These are phyloP conservation scores for Sardina pilchardus DNA, from an alignment of 2,113 vertebrate species.

Conservation along the genomic window DNA sequence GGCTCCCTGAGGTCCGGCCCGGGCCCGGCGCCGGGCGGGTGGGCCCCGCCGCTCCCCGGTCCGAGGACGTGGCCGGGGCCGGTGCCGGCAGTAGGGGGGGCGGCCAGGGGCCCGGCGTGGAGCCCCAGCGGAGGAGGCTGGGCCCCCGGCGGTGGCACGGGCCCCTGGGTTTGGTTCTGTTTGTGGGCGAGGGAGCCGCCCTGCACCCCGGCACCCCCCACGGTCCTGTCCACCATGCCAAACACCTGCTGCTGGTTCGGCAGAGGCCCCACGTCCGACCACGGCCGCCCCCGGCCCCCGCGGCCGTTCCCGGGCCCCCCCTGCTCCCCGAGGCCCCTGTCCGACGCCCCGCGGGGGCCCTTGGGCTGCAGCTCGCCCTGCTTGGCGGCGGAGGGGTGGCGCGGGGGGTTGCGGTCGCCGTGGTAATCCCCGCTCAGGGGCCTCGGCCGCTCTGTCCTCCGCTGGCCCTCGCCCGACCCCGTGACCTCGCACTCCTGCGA, in stretches of 20 bases:
- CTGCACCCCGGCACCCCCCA: conserved; percentile 56
- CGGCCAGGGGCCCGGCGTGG: conserved; percentile 73
- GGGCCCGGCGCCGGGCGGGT: conserved; percentile 73
- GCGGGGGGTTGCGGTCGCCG: conserved; percentile 55
- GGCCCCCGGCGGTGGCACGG: not conserved
- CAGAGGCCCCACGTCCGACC: conserved; percentile 63
- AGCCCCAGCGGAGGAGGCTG: conserved; percentile 62
- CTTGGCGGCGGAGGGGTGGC: conserved; percentile 41
- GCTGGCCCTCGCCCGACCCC: conserved; percentile 68
- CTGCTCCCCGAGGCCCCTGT: conserved; percentile 71
- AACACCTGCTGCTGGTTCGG: conserved; percentile 37
- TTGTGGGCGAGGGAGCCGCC: conserved; percentile 40
- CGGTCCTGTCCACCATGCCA: conserved; percentile 74
- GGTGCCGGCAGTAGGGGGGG: conserved; percentile 73
- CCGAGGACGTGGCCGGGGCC: conserved; percentile 76
- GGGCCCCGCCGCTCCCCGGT: conserved; percentile 77
- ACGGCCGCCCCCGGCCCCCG: conserved; percentile 50
- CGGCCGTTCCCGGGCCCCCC: conserved; percentile 60
- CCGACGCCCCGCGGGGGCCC: conserved; percentile 72
- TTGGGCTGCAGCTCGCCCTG: too few relatives aligned
- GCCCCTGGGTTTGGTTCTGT: conserved; percentile 39
- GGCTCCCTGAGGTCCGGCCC: conserved; percentile 81
- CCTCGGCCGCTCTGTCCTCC: conserved; percentile 78
- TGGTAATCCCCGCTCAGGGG: conserved; percentile 55
- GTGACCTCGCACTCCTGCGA: conserved; percentile 86